Percentiles rank a stretch among this genome's conserved stretches.
Evolutionary conservation across 2,888 invertebrate genomes (phyloP).

Genomic region (Carterocephalus palaemon): DNA sequence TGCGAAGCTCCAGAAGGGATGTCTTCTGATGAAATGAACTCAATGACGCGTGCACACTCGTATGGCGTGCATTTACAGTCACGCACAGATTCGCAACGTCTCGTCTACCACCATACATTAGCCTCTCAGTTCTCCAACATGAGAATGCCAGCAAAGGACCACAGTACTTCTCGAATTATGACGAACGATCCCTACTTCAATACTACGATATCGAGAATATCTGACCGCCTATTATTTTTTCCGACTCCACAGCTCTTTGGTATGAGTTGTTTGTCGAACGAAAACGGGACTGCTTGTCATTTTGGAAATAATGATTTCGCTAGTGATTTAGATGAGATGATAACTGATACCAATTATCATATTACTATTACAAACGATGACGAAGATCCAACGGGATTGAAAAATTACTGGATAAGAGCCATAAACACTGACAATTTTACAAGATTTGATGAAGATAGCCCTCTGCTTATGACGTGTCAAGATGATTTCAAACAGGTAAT

Average conservation of each 20-base stretch:
- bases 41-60: conserved; percentile 68
- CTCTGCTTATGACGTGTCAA: conserved; percentile 52
- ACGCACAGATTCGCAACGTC: conserved; percentile 49
- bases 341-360: conserved; percentile 43
- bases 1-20: conserved; percentile 71
- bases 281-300: conserved; percentile 59
- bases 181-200: conserved; percentile 78
- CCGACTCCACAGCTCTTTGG: conserved; percentile 79
- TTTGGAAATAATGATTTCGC: conserved; percentile 55
- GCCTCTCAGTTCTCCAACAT: conserved; percentile 42
- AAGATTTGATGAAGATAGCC: conserved; percentile 34
- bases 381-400: conserved; percentile 46
- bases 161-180: conserved; percentile 75
- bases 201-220: conserved; percentile 77
- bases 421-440: conserved; percentile 48
- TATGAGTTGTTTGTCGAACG: conserved; percentile 52
- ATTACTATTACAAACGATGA: conserved; percentile 57
- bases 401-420: conserved; percentile 57
- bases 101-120: conserved; percentile 62
- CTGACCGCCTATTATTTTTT: conserved; percentile 78
- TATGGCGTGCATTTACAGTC: conserved; percentile 78
- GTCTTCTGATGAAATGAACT: conserved; percentile 61
- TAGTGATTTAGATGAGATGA: conserved; percentile 45
- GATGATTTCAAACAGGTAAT: conserved; percentile 56
- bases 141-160: conserved; percentile 62